Conservation (phyloP, 2,888 invertebrate species). For the Onchidella celtica region DNA sequence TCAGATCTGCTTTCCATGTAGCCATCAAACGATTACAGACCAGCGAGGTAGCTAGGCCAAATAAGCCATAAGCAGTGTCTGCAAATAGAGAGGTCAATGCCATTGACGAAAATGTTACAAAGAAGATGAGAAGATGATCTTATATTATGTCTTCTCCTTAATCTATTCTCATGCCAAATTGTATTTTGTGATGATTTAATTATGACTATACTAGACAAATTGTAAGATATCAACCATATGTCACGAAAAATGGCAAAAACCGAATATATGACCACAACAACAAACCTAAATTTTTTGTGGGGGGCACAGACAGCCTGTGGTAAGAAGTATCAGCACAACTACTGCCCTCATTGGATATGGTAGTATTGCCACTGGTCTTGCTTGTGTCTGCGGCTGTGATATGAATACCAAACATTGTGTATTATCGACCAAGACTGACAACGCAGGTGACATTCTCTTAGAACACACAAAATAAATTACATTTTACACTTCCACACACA, state of each 20-base stretch:
- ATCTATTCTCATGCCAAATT: too few relatives aligned
- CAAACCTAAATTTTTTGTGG: slow-evolving; percentile 59
- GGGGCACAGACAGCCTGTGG: slow-evolving; percentile 58
- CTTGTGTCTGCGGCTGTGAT: slow-evolving; percentile 56
- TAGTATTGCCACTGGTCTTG: slow-evolving; percentile 58
- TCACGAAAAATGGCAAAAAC: too few relatives aligned
- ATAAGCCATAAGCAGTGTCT: slow-evolving; percentile 93
- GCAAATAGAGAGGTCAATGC: neutral
- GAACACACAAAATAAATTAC: too few relatives aligned
- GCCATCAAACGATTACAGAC: slow-evolving; percentile 97
- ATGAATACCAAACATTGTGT: neutral
- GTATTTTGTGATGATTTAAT: too few relatives aligned
- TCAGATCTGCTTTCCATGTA: slow-evolving; percentile 96
- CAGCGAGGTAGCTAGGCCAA: slow-evolving; percentile 94
- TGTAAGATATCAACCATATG: too few relatives aligned
- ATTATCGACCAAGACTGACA: neutral
- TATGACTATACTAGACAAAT: too few relatives aligned
- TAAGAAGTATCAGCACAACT: slow-evolving; percentile 62
- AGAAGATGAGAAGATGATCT: neutral
- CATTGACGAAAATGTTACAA: neutral
- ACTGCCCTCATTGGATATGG: slow-evolving; percentile 60
- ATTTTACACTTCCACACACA: too few relatives aligned
- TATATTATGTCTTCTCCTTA: too few relatives aligned
- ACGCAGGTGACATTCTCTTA: too few relatives aligned
- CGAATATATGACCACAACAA: too few relatives aligned